Percentiles rank a stretch among this genome's conserved stretches.
Evolutionary conservation across 2,888 invertebrate species (phyloP).

Genomic region (Epistrophella euchroma): DNA sequence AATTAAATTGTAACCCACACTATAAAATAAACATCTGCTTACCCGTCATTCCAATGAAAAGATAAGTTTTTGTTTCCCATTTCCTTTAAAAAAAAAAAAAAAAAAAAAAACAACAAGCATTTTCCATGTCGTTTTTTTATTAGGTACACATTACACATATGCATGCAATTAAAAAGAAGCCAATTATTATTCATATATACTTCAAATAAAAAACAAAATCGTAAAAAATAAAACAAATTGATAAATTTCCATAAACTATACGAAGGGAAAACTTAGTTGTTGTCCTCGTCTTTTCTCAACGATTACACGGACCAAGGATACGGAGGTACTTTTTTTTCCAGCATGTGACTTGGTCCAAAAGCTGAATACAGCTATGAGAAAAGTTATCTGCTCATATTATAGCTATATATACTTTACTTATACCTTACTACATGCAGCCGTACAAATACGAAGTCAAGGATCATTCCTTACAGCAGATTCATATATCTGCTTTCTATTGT

Average conservation of each 20-base stretch:
- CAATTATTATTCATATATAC: conserved; percentile 59
- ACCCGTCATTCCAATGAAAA: too few species aligned
- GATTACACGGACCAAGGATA: neutral
- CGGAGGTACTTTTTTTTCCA: neutral
- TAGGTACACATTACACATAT: too few species aligned
- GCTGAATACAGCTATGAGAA: conserved; percentile 21
- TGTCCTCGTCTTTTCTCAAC: neutral
- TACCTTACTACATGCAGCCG: conserved; percentile 7
- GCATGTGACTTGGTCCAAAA: conserved; percentile 2
- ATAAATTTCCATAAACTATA: conserved; percentile 58
- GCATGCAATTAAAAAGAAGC: conserved; percentile 51
- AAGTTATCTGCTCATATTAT: conserved; percentile 32
- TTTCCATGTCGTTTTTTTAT: conserved; percentile 13
- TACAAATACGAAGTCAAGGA: conserved; percentile 69
- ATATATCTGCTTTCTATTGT: conserved; percentile 63
- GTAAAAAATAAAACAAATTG: conserved; percentile 64
- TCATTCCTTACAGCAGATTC: conserved; percentile 37
- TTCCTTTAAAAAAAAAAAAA: too few species aligned
- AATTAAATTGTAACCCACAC: too few species aligned
- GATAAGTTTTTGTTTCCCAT: too few species aligned
- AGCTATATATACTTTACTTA: neutral
- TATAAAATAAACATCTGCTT: too few species aligned
- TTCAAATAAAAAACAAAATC: conserved; percentile 13
- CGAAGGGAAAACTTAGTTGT: neutral
- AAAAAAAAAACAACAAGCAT: neutral